A percentile compares a stretch with the other conserved stretches of the same genome.
Conservation (phyloP, 2,797 vertebrate genomes). For the Eulemur coronatus region DNA sequence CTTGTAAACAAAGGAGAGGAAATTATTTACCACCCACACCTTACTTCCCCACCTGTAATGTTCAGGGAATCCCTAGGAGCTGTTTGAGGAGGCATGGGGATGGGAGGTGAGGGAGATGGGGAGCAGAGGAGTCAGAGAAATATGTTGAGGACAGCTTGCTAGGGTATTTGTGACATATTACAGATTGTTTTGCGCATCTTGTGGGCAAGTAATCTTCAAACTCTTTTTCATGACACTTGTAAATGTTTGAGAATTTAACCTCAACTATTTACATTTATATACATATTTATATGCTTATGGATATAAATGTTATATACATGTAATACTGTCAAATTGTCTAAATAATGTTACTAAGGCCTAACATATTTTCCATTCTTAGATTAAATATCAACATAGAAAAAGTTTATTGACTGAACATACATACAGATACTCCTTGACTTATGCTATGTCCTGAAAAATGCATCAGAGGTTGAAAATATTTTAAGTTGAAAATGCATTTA, state of each 20-base stretch:
- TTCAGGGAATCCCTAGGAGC: background rate
- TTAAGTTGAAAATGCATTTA: background rate
- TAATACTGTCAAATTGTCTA: background rate
- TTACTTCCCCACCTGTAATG: background rate
- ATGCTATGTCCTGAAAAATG: background rate
- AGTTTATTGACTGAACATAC: background rate
- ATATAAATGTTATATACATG: background rate
- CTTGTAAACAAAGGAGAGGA: background rate
- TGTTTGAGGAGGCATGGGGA: background rate
- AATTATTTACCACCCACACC: background rate
- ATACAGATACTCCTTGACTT: background rate
- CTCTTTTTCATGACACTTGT: background rate
- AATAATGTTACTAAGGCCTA: background rate
- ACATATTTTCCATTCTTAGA: background rate
- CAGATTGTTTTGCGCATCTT: background rate
- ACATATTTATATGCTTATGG: background rate
- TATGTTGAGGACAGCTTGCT: background rate
- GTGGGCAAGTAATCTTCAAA: background rate
- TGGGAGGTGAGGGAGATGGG: no score
- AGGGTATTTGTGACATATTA: background rate
- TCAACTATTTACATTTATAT: background rate
- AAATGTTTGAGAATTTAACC: background rate
- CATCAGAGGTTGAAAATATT: background rate
- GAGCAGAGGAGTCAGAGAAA: background rate
- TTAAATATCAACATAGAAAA: background rate